phyloP scores from a whole-genome alignment of 2,888 invertebrate species.

The Seira ritae region DNA sequence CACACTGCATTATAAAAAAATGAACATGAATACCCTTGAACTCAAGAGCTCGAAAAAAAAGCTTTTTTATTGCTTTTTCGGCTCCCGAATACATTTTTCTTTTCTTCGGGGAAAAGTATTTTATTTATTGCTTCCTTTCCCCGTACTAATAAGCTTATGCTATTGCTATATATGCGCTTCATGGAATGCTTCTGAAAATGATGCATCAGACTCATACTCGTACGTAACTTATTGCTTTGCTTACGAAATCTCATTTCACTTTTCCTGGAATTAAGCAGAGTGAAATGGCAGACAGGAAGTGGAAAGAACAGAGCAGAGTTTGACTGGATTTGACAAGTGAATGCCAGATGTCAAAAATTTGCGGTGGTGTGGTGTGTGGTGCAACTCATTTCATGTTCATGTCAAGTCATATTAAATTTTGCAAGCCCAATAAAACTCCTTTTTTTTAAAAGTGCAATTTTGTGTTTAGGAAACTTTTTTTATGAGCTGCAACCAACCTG shows the following conservation, averaged over 20 bases:
- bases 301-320: too few species aligned
- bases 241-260: too few species aligned
- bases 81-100: conserved; percentile 24
- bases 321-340: neutral
- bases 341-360: conserved; percentile 2
- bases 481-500: too few species aligned
- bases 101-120: conserved; percentile 29
- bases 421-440: too few species aligned
- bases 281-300: too few species aligned
- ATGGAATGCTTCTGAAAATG: conserved; percentile 11
- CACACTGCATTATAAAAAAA: too few species aligned
- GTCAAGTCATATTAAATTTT: too few species aligned
- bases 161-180: neutral
- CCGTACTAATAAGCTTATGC: too few species aligned
- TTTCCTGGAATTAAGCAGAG: neutral
- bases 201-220: too few species aligned
- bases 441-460: neutral
- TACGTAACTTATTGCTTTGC: too few species aligned
- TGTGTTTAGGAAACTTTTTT: too few species aligned
- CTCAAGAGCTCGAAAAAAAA: conserved; percentile 35
- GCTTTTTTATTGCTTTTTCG: neutral
- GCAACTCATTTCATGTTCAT: too few species aligned
- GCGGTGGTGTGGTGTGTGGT: neutral
- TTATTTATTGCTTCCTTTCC: conserved; percentile 54
- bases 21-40: conserved; percentile 44